These are phyloP conservation scores for Synanthedon andrenaeformis DNA, from an alignment of 2,888 invertebrate species.

Conservation along the genomic window DNA sequence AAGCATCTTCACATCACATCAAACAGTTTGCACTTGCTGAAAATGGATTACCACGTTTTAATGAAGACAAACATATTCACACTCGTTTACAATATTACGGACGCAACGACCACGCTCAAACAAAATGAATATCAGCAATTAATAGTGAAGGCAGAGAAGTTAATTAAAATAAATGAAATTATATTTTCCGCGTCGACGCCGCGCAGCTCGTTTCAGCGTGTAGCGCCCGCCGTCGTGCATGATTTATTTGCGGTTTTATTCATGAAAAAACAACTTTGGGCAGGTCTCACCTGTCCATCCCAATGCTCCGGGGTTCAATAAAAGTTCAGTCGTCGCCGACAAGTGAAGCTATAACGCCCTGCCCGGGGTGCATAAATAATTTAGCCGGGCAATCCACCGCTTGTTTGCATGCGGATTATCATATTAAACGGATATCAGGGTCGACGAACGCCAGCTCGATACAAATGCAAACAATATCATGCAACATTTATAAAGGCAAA, in stretches of 20 bases:
- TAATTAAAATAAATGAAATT: background rate
- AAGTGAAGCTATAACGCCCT: slow-evolving; percentile 55
- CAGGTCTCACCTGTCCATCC: slow-evolving; percentile 23
- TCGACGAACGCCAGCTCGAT: slow-evolving; percentile 39
- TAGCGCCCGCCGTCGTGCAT: slow-evolving; percentile 17
- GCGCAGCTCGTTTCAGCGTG: slow-evolving; percentile 1
- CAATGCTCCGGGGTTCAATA: slow-evolving; percentile 39
- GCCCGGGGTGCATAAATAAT: slow-evolving; percentile 66
- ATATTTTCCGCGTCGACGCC: background rate
- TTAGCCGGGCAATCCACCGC: slow-evolving; percentile 60
- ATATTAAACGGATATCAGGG: slow-evolving; percentile 69
- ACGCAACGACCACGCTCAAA: background rate
- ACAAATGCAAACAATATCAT: slow-evolving; percentile 62
- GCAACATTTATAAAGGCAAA: slow-evolving; percentile 56
- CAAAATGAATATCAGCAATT: background rate
- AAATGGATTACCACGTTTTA: background rate
- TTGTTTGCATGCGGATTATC: slow-evolving; percentile 69
- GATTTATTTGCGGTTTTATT: slow-evolving; percentile 29
- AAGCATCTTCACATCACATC: too few relatives aligned
- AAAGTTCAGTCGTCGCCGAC: slow-evolving; percentile 42
- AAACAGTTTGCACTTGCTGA: background rate
- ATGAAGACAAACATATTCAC: background rate
- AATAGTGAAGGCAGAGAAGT: background rate
- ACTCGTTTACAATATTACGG: background rate
- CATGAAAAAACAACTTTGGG: slow-evolving; percentile 19